phyloP scores from a whole-genome alignment of 1,140 invertebrate species.

The Drosophila rhopaloa region DNA sequence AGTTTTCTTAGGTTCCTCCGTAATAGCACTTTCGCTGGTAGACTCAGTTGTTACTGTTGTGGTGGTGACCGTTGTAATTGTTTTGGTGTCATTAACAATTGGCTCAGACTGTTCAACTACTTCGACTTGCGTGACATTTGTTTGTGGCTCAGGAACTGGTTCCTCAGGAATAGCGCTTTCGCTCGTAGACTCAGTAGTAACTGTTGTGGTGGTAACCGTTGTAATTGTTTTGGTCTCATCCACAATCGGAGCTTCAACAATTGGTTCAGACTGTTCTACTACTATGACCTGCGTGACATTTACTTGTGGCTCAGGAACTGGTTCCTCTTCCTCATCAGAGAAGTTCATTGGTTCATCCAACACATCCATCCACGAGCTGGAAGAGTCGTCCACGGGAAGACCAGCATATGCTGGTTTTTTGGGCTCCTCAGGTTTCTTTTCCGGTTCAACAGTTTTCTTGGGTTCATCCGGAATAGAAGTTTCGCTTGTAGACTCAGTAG shows the following conservation, averaged over 20 bases:
- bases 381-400: too few relatives aligned
- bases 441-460: too few relatives aligned
- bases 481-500: too few relatives aligned
- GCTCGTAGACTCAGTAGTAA: not conserved
- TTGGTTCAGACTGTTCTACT: not conserved
- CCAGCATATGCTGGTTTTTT: too few relatives aligned
- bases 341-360: too few relatives aligned
- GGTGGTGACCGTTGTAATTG: slow-evolving; percentile 15
- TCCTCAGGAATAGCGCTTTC: not conserved
- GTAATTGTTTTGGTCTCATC: not conserved
- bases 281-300: too few relatives aligned
- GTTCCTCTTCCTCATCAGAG: slow-evolving; percentile 74
- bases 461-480: too few relatives aligned
- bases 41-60: slow-evolving; percentile 4
- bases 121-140: not conserved
- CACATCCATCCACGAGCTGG: too few relatives aligned
- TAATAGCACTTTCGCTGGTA: slow-evolving; percentile 26
- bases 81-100: slow-evolving; percentile 11
- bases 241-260: not conserved
- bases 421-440: too few relatives aligned
- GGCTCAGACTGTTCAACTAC: not conserved
- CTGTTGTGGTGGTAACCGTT: slow-evolving; percentile 20
- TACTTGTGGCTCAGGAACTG: too few relatives aligned
- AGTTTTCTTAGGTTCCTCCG: not conserved
- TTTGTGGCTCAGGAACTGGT: slow-evolving; percentile 6